Evolutionary conservation across 2,888 invertebrate genomes (phyloP), one percentile per base, ranked within the genome.

Genomic region (Drosophila birchii): DNA sequence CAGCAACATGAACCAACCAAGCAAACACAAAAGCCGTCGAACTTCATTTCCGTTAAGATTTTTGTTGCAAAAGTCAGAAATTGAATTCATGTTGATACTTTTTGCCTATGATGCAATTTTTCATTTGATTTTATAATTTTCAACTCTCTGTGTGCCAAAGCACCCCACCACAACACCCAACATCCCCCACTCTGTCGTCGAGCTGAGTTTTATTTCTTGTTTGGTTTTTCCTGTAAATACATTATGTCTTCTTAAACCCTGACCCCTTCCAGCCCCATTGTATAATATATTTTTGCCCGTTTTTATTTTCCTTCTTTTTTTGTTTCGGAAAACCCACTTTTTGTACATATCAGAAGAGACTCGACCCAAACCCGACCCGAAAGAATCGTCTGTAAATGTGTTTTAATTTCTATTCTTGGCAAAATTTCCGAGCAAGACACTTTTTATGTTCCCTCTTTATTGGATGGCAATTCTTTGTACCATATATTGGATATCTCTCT

Each of bases 11-110:
- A 69, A 69, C 39, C 47, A 3, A 23, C 3, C 23, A 23, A 67
- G 71, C 69, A 69, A 75, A 67, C 78, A 67, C 56, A 67, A 79
- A 69, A 73, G 71, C 62, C 81, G 74, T 51, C 82, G 75, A 78
- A 80, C 80, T 90, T 91, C 91, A 91, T 91, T 91, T 91, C 91
- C 91, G 90, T 91, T 91, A 91, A 91, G 76, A 79, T 79, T 86
- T 88, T 91, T 91, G 91, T 88, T 86, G 91, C 88, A 74, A 57
- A 53, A 80, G 76, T 81, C 78, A 80, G 79, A 89, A 83, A 86
- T 80, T 84, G 78, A 89, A 88, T 81, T 90, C 87, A 88, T 90
- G 91, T 89, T 88, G 81, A 90, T 90, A 90, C 90, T 86, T 90
- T 91, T 91, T 91, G 90, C 91, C 91, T 91, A 91, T 91, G 91